Evolutionary conservation across 1,140 invertebrate genomes (phyloP), one percentile per base, ranked within the genome.

Genomic region (Microplitis demolitor): DNA sequence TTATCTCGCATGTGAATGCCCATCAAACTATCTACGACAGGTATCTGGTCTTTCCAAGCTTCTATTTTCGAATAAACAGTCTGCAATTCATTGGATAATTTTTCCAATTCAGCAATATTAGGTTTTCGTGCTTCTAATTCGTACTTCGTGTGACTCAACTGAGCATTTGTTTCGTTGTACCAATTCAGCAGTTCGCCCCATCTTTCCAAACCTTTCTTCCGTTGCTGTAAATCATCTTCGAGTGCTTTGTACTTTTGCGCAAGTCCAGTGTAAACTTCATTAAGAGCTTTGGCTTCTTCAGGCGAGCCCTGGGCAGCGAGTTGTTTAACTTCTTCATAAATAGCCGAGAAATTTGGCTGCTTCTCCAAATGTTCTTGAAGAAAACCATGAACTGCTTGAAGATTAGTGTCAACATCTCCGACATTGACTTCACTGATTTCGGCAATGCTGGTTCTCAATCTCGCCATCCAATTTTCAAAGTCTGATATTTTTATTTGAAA

Each of bases 401-500:
- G 80, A 56, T 91, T 91, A 0, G 91, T 89, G 74, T 95, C 93
- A 3, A 97, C 91, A 80, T 94, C 92, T 76, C 95, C 93, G 2
- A 93, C 88, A 79, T 91, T 91, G 13, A 97, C 91, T 80, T 95
- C 94, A 83, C 93, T 93, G 62, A 94, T 91, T 76, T 94, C 92
- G 54, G 92, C 90, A 16, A 95, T 90, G 77, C 93, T 92, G 16
- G 90, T 88, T 76, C 92, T 89, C 58, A 96, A 88, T 67, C 92
- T 90, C 56, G 93, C 92, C 84, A 97, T 91, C 95, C 95, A 97
- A 64, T 92, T 93, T 61, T 93, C 91, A 80, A 97, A 95, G 74
- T 93, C 92, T 9, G 91, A 89, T 60, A 97, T 87, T 80, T 94
- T 93, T 31, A 92, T 91, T 77, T 94, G 91, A 76, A 97, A 95